Conservation (phyloP, 2,888 invertebrate genomes). For the Melitaea athalia region DNA sequence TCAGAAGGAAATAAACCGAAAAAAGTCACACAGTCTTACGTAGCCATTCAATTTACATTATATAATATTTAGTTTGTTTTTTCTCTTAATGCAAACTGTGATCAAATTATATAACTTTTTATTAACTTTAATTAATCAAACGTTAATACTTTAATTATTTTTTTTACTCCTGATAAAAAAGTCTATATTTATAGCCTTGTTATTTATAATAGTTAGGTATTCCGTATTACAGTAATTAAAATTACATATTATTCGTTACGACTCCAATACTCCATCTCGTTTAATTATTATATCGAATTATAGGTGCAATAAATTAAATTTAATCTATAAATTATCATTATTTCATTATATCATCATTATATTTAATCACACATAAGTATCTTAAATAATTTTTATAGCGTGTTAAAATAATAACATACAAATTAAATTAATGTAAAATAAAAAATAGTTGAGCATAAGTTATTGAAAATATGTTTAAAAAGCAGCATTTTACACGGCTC, state of each 20-base stretch:
- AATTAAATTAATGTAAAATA: too few relatives aligned
- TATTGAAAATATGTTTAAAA: too few relatives aligned
- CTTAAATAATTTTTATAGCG: neutral
- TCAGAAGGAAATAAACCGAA: neutral
- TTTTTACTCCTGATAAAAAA: neutral
- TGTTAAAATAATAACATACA: neutral
- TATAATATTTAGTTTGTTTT: neutral
- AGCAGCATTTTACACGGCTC: slow-evolving; percentile 33
- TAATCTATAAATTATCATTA: too few relatives aligned
- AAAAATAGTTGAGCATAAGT: too few relatives aligned
- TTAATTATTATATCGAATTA: too few relatives aligned
- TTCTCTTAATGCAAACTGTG: neutral
- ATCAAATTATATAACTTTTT: neutral
- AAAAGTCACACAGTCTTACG: neutral
- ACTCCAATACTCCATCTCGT: too few relatives aligned
- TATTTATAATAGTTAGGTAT: too few relatives aligned
- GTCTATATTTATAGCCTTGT: neutral
- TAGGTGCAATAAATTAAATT: too few relatives aligned
- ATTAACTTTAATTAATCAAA: neutral
- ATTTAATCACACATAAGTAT: too few relatives aligned
- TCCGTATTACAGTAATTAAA: too few relatives aligned
- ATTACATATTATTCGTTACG: too few relatives aligned
- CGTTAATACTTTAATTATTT: neutral
- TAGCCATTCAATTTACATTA: slow-evolving; percentile 6
- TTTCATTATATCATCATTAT: too few relatives aligned